Evolutionary conservation across 2,888 invertebrate genomes (phyloP), one percentile per base, ranked within the genome.

Genomic region (Julus scandinavius): DNA sequence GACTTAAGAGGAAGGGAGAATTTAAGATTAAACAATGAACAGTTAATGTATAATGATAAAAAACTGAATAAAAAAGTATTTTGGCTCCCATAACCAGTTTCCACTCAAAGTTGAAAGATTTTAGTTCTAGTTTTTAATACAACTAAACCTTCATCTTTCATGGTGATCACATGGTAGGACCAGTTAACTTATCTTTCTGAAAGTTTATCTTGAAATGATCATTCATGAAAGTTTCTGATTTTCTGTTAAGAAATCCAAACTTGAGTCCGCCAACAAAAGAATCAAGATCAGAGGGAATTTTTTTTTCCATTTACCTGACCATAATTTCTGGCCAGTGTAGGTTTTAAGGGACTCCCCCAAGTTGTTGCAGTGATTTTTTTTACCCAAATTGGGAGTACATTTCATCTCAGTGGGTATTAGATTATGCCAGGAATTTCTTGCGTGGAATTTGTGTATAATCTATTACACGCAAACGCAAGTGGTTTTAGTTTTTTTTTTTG

Each of bases 371-470:
- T n/a, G n/a, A 45, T 45, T 80, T 80, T 80, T 80, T 38, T 9
- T 6, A 38, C 29, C 11, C 15, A 80, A 80, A 80, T 80, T 38
- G 38, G 80, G 80, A 80, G 72, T 29, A 80, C 80, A 80, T 80
- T 80, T 80, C 80, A 80, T 80, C 80, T 80, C 80, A 38, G 80
- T 80, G 38, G 80, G 80, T 80, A 38, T 38, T 80, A 80, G 80
- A 38, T 80, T 80, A 80, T 80, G 80, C 80, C 38, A 80, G 80
- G 80, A 80, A 80, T 80, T 80, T 38, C 38, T 38, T 80, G 80
- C 80, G 80, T 80, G 80, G 80, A 80, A 80, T 80, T 80, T 80
- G 80, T 80, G 80, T 80, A 80, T 38, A 80, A 80, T 80, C 80
- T 80, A 80, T 80, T 80, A 38, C 38, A 80, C 80, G 80, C 80